phyloP scores from a whole-genome alignment of 2,888 invertebrate genomes.

The Zhuqinia jingwanae region DNA sequence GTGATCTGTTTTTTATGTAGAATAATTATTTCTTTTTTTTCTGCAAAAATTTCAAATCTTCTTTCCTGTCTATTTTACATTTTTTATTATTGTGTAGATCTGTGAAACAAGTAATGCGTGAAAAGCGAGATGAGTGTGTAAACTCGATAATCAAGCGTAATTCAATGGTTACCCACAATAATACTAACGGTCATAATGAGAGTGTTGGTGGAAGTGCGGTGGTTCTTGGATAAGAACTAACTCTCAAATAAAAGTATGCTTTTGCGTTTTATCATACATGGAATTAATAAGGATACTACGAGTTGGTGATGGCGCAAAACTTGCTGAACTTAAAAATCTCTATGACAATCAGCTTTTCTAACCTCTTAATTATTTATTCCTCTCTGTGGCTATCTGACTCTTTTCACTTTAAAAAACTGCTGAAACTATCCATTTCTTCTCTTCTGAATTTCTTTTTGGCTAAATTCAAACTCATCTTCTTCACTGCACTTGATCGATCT shows the following conservation, averaged over 20 bases:
- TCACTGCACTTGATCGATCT: too few relatives aligned
- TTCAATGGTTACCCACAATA: not conserved
- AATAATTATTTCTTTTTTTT: not conserved
- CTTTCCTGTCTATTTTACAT: not conserved
- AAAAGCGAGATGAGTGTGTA: slow-evolving; percentile 29
- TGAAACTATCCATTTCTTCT: too few relatives aligned
- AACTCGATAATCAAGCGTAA: slow-evolving; percentile 35
- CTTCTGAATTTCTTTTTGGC: too few relatives aligned
- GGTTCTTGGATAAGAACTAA: slow-evolving; percentile 4
- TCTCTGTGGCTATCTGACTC: too few relatives aligned
- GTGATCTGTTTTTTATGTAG: not conserved
- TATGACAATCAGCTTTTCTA: too few relatives aligned
- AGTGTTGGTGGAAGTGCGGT: not conserved
- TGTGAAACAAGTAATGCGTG: slow-evolving; percentile 45
- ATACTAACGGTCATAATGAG: not conserved
- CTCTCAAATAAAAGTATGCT: not conserved
- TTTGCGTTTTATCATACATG: too few relatives aligned
- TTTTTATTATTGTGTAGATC: not conserved
- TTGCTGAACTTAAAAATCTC: too few relatives aligned
- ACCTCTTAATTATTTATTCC: too few relatives aligned
- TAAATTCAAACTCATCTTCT: too few relatives aligned
- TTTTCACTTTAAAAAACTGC: too few relatives aligned
- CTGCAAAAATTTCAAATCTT: not conserved
- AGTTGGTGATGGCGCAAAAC: too few relatives aligned
- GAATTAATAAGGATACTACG: too few relatives aligned